Base-by-base conservation (phyloP, 2,113 vertebrate genomes). In the Otolemur garnettii region DNA sequence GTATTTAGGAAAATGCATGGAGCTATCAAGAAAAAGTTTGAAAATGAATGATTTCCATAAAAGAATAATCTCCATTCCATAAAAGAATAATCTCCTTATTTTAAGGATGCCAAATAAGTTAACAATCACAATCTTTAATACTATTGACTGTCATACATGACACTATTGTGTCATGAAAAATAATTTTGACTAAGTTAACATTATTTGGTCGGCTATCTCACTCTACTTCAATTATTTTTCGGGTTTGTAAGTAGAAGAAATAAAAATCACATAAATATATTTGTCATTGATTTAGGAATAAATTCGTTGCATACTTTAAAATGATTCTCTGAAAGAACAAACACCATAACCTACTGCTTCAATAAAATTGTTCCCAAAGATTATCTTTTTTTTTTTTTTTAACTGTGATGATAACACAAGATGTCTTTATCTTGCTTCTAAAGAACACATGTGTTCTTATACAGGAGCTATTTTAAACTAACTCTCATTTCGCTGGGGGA, bases 381-480 rank as follows among this genome's bases (percentile, higher is more conserved):
- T 15, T 82, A 8, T 38, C 26, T 89, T 82, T 92, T 88, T 86
- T 71, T 35, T 38, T 22, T 89, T 82, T 92, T 88, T 86, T 71
- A n/a, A 55, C 74, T 89, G 24, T 78, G 53, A 97, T 88, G 79
- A 90, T 89, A 50, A 91, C 33, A 84, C 7, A 88, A 71, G 28
- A 68, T 85, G 38, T 79, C 72, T 21, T 92, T 89, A 78, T 57
- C n/a, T 72, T 89, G 2, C 57, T 38, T 59, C 42, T 53, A 66
- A 85, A 62, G 26, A 64, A 77, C 53, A 45, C 22, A 55, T 45
- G 38, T 18, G 12, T 87, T 91, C 85, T 83, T 87, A 93, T 87
- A 64, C 42, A 55, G 24, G 9, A 95, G 21, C 28, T 86, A 68
- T 94, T 96, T 66, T 68, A 85, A 94, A 92, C 22, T 21, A 96